These are phyloP conservation scores for Columba janthina DNA, from an alignment of 2,113 vertebrate species.

Conservation along the genomic window DNA sequence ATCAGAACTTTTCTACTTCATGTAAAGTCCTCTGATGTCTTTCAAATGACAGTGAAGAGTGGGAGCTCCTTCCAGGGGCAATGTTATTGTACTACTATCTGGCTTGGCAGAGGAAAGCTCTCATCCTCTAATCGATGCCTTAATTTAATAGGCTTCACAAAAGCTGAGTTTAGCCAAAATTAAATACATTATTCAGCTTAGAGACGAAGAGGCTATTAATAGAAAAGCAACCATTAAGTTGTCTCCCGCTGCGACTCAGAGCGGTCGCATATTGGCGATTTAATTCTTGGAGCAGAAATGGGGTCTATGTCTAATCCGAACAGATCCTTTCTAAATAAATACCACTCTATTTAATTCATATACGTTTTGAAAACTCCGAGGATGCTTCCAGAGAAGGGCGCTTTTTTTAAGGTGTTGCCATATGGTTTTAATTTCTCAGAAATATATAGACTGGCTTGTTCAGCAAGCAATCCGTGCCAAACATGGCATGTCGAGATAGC, in stretches of 20 bases:
- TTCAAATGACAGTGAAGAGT: background rate
- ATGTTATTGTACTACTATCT: background rate
- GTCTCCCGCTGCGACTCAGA: background rate
- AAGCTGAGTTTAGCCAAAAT: slow-evolving; percentile 16
- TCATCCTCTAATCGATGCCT: background rate
- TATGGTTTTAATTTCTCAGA: slow-evolving; percentile 79
- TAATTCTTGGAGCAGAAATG: slow-evolving; percentile 30
- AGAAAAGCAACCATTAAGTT: background rate
- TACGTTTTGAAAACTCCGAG: slow-evolving; percentile 63
- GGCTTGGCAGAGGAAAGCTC: background rate
- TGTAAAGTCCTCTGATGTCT: background rate
- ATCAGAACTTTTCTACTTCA: background rate
- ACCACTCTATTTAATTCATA: slow-evolving; percentile 70
- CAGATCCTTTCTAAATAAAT: slow-evolving; percentile 62
- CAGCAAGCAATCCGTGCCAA: slow-evolving; percentile 63
- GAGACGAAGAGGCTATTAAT: slow-evolving; percentile 46
- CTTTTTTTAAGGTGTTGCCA: slow-evolving; percentile 73
- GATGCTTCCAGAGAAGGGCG: slow-evolving; percentile 70
- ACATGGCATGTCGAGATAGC: slow-evolving; percentile 70
- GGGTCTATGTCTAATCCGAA: slow-evolving; percentile 9
- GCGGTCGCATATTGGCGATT: slow-evolving; percentile 7
- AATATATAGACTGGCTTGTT: slow-evolving; percentile 78
- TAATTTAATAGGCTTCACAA: background rate
- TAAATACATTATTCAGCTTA: slow-evolving; percentile 32
- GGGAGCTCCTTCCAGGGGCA: background rate